Evolutionary conservation across 2,888 invertebrate genomes (phyloP), one percentile per base, ranked within the genome.

Genomic region (Thysanoteuthis rhombus): DNA sequence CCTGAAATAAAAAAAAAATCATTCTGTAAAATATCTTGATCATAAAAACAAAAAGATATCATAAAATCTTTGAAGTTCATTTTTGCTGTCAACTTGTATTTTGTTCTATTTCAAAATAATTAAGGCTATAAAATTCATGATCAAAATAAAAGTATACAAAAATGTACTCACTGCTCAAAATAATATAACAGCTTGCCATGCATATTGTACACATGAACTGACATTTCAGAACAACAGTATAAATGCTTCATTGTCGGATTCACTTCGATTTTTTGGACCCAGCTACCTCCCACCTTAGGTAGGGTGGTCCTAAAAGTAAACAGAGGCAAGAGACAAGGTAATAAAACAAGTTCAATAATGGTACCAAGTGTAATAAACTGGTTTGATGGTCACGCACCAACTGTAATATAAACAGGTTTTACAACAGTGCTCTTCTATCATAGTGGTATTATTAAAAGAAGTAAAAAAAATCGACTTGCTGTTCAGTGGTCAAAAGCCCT

Each of bases 201-300:
- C 92, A 97, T 95, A 94, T 97, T 95, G 94, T 97, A 97, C 22
- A 96, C 96, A 94, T 96, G 95, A 8, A 97, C 95, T 93, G 97
- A 97, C 36, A 96, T 97, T 94, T 97, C 96, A 38, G 97, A 96
- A 94, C 97, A 97, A 94, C 96, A 97, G 94, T 97, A 97, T 90
- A 97, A 95, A 93, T 97, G 97, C 91, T 96, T 96, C 45, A 96
- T 95, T 28, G 95, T 93, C 89, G 95, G 95, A 90, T 97, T 96
- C 38, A 97, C 94, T 92, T 97, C 96, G 12, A 97, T 96, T 47
- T 96, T 95, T 95, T 97, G 97, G 93, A 97, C 96, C 97, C 97
- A 97, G 92, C 96, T 96, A 0, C 97, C 97, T 40, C 96, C 97
- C 36, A 97, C 96, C 95, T 96, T 95, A 10, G 96, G 95, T 89